phyloP scores from a whole-genome alignment of 2,113 vertebrate species.

The Peromyscus leucopus region DNA sequence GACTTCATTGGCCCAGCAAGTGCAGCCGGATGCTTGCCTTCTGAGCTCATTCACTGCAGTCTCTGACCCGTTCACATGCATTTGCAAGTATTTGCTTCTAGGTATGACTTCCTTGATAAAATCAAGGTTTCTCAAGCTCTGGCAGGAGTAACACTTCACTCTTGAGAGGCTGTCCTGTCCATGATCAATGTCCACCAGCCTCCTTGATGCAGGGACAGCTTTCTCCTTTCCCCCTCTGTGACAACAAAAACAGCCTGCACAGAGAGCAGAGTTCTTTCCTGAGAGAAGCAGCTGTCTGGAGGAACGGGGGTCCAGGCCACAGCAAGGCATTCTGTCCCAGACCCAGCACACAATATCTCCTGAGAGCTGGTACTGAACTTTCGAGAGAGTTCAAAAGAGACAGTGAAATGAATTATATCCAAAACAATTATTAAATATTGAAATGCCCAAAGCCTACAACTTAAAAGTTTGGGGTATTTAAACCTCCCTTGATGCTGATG shows the following conservation, averaged over 20 bases:
- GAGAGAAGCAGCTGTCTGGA: not conserved
- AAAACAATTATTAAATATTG: not conserved
- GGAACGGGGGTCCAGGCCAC: accelerated
- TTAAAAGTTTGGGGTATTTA: not conserved
- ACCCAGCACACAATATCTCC: accelerated
- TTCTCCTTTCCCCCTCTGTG: accelerated
- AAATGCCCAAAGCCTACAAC: not conserved
- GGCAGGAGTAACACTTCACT: accelerated
- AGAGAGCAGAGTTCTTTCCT: not conserved
- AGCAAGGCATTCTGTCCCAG: accelerated
- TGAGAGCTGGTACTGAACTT: accelerated
- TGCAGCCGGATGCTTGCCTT: accelerated
- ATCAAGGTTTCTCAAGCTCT: too few species aligned
- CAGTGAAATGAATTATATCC: not conserved
- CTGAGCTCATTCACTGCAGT: not conserved
- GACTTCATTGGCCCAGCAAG: not conserved
- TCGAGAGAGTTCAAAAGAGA: not conserved
- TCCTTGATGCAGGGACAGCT: not conserved
- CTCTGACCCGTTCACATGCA: accelerated
- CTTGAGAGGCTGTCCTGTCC: accelerated
- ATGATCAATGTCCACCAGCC: accelerated
- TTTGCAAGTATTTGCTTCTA: accelerated
- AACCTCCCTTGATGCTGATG: accelerated
- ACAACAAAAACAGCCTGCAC: not conserved
- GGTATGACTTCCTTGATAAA: not conserved